phyloP scores from a whole-genome alignment of 1,140 invertebrate genomes.

The Reticulitermes speratus region DNA sequence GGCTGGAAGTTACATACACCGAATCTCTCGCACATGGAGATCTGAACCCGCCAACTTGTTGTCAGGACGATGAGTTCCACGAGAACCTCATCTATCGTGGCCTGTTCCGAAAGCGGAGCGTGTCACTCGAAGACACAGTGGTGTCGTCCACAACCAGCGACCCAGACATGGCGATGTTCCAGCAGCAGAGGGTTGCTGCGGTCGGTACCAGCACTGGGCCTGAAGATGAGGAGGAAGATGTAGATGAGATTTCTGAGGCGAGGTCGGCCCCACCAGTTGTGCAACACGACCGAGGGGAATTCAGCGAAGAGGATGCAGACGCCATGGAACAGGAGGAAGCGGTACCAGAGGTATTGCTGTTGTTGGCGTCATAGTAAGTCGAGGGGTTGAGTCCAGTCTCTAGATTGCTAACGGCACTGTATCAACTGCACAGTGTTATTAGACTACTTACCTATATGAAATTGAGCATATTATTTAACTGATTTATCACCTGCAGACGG shows the following conservation, averaged over 20 bases:
- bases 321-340: not conserved
- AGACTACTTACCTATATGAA: no score
- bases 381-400: no score
- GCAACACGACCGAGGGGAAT: conserved; percentile 20
- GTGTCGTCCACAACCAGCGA: conserved; percentile 34
- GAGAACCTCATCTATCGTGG: conserved; percentile 73
- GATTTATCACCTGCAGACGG: no score
- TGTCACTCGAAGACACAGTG: conserved; percentile 40
- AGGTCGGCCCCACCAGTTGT: conserved; percentile 14
- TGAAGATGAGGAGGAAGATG: conserved; percentile 29
- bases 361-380: no score
- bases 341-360: not conserved
- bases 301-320: not conserved
- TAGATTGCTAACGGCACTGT: no score
- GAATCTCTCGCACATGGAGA: no score
- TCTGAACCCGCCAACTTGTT: conserved; percentile 18
- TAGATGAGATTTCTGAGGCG: not conserved
- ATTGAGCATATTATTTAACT: no score
- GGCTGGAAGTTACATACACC: no score
- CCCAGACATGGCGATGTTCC: conserved; percentile 22
- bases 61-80: conserved; percentile 62
- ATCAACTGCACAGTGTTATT: no score
- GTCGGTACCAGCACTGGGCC: conserved; percentile 23
- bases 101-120: conserved; percentile 52
- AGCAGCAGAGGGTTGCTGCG: not conserved